phyloP scores from a whole-genome alignment of 2,113 vertebrate genomes.

The Nestor notabilis region DNA sequence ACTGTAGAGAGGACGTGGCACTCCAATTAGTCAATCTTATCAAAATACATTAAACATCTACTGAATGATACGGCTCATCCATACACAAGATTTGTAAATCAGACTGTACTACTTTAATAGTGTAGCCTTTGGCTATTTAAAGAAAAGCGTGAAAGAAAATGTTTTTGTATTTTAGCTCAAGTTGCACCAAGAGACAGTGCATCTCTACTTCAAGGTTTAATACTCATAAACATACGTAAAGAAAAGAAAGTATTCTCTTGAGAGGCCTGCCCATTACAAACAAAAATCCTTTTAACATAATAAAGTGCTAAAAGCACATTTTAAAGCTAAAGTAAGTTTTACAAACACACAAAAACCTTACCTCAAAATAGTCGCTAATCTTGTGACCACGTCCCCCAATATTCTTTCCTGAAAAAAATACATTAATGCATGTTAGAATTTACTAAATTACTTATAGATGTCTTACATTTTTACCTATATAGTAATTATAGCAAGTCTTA shows the following conservation, averaged over 20 bases:
- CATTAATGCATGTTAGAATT: not conserved
- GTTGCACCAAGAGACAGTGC: not conserved
- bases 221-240: not conserved
- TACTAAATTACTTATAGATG: not conserved
- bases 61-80: not conserved
- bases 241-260: not conserved
- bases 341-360: constrained; percentile 72
- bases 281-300: not conserved
- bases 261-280: not conserved
- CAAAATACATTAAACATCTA: not conserved
- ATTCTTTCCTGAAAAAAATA: constrained; percentile 85
- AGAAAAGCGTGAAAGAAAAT: not conserved
- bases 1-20: constrained; percentile 69
- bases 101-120: not conserved
- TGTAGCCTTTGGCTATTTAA: not conserved
- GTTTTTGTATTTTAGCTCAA: not conserved
- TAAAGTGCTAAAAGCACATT: not conserved
- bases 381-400: constrained; percentile 91
- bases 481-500: constrained; percentile 13
- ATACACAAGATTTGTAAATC: not conserved
- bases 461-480: not conserved
- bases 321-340: not conserved
- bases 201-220: not conserved
- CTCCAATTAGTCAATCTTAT: not conserved
- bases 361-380: constrained; percentile 99